These are phyloP conservation scores for Drosophila mojavensis DNA, from an alignment of 1,140 invertebrate species.

Conservation along the genomic window DNA sequence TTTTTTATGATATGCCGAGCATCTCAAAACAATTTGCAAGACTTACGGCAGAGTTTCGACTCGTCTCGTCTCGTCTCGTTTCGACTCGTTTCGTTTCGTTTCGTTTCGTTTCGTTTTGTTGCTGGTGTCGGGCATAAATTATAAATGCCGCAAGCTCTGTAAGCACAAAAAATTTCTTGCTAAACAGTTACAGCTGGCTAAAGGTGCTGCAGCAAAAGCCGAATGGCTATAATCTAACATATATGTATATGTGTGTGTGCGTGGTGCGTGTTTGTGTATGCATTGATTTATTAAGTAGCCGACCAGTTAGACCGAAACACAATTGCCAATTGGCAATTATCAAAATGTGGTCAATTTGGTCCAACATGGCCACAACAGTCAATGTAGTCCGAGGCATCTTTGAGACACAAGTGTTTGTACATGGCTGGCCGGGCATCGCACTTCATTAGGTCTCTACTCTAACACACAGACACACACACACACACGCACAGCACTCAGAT, in stretches of 20 bases:
- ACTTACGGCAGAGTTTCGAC: constrained; percentile 64
- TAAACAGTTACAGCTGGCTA: too few species aligned
- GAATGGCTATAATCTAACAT: constrained; percentile 12
- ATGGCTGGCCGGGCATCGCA: constrained; percentile 6
- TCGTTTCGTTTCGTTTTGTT: too few species aligned
- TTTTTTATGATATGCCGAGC: constrained; percentile 66
- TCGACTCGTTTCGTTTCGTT: constrained; percentile 39
- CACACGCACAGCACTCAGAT: constrained; percentile 3
- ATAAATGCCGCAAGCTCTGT: constrained; percentile 66
- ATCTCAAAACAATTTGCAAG: constrained; percentile 79
- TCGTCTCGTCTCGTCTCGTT: constrained; percentile 23
- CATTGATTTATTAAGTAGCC: constrained; percentile 67
- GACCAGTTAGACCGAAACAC: constrained; percentile 47
- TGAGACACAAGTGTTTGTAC: constrained; percentile 26
- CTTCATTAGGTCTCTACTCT: neutral
- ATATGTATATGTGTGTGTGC: constrained; percentile 14
- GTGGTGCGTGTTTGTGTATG: neutral
- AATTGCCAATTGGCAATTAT: constrained; percentile 59
- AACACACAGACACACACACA: constrained; percentile 2
- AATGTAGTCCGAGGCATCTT: constrained; percentile 18
- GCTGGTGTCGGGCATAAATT: constrained; percentile 77
- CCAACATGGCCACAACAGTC: constrained; percentile 8
- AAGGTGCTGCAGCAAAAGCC: constrained; percentile 16
- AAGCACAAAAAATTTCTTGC: constrained; percentile 35
- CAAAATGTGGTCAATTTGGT: constrained; percentile 39